These are phyloP conservation scores for Scaeva pyrastri DNA, from an alignment of 2,888 invertebrate species.

Conservation along the genomic window DNA sequence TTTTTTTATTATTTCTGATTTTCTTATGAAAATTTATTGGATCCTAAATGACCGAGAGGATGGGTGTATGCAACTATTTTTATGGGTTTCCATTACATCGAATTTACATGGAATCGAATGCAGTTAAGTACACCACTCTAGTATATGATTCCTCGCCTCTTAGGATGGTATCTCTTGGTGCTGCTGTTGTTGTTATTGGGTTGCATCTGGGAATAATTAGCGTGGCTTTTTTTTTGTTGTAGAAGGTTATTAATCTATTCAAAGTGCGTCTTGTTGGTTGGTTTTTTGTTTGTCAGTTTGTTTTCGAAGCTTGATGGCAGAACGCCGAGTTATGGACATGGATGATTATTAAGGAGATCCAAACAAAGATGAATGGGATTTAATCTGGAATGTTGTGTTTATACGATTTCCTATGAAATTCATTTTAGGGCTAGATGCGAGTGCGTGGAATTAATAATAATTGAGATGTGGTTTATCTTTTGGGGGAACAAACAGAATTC, in stretches of 20 bases:
- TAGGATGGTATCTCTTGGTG: slow-evolving; percentile 1
- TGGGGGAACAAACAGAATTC: not conserved
- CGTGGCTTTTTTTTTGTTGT: slow-evolving; percentile 45
- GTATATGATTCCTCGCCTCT: slow-evolving; percentile 15
- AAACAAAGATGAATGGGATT: slow-evolving; percentile 17
- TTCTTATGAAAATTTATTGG: slow-evolving; percentile 74
- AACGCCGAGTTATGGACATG: slow-evolving; percentile 40
- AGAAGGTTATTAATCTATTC: slow-evolving; percentile 73
- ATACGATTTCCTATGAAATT: slow-evolving; percentile 43
- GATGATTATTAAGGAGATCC: slow-evolving; percentile 48
- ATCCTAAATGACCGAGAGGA: slow-evolving; percentile 72
- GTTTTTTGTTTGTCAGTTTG: slow-evolving; percentile 16
- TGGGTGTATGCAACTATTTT: slow-evolving; percentile 69
- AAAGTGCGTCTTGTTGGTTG: slow-evolving; percentile 61
- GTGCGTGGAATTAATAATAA: slow-evolving; percentile 26
- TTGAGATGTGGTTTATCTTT: slow-evolving; percentile 30
- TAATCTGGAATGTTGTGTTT: slow-evolving; percentile 30
- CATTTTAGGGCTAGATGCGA: not conserved
- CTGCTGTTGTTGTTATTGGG: slow-evolving; percentile 4
- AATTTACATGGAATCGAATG: slow-evolving; percentile 75
- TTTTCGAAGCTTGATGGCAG: slow-evolving; percentile 40
- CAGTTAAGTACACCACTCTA: slow-evolving; percentile 64
- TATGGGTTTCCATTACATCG: slow-evolving; percentile 76
- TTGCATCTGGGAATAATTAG: slow-evolving; percentile 69
- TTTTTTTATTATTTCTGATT: slow-evolving; percentile 42